Evolutionary conservation across 2,888 invertebrate species (phyloP), one percentile per base, ranked within the genome.

Genomic region (Charanyca ferruginea): DNA sequence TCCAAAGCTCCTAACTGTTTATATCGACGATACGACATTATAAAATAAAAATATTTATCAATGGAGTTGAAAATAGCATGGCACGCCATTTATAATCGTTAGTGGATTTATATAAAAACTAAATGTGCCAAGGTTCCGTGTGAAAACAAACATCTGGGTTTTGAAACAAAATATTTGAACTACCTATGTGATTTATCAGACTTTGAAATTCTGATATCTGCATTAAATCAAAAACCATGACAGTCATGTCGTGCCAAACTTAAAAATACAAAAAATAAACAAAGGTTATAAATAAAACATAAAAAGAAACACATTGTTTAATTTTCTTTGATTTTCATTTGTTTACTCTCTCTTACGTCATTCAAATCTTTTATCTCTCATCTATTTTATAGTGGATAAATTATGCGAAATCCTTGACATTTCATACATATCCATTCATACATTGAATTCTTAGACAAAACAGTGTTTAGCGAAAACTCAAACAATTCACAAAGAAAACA

Each of bases 81-180:
- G 54, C 51, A 61, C 9, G 16, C 41, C 51, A 52, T 79, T 69
- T 48, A 49, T 66, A 67, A 74, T 49, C 42, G 25, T 52, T 57
- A 42, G 41, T 58, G 20, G 44, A 65, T 63, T 76, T 54, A 62
- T 54, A 73, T 51, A 64, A 47, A 57, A 54, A 53, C n/a, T 20
- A 80, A 73, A 55, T 66, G 44, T 77, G 81, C 48, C 81, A 81
- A 80, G 83, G 73, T 69, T 66, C 25, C 13, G 9, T 28, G 47
- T 58, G 20, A 57, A 60, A 63, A 57, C 22, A 53, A 81, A 52
- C 45, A 42, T 53, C 47, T 74, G 75, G 32, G n/a, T 49, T 59
- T 59, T 41, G 41, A 62, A 38, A 52, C 44, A 20, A 20, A 65
- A 65, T 70, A 63, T 58, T 41, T 47, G 23, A 66, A 47, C 11